Evolutionary conservation across 2,797 vertebrate genomes (phyloP).

Genomic region (Enteromius thamalakanensis): DNA sequence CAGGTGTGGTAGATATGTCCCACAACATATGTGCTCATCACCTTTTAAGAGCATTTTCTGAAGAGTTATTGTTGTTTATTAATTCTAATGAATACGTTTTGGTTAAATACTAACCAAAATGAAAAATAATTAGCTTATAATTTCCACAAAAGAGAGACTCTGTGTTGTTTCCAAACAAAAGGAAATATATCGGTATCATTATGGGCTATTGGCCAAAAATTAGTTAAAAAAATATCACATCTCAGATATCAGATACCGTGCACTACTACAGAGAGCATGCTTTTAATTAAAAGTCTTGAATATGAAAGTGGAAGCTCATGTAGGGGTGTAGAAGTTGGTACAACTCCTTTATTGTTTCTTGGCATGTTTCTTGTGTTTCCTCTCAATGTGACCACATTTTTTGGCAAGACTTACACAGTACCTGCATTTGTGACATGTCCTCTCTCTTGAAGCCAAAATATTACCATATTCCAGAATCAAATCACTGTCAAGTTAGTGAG

Average conservation of each 20-base stretch:
- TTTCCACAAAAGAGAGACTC: too few species aligned
- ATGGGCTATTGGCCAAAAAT: too few species aligned
- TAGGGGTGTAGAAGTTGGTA: not conserved
- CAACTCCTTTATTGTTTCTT: not conserved
- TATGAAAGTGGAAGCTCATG: conserved; percentile 20
- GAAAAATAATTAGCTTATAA: too few species aligned
- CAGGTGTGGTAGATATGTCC: too few species aligned
- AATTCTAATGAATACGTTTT: too few species aligned
- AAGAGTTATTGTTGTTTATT: not conserved
- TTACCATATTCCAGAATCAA: not conserved
- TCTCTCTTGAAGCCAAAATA: not conserved
- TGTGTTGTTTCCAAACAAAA: too few species aligned
- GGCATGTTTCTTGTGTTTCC: not conserved
- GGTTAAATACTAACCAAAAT: too few species aligned
- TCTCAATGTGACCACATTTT: not conserved
- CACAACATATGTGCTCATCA: not conserved
- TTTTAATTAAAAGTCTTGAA: conserved; percentile 14
- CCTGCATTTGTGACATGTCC: not conserved
- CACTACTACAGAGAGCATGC: not conserved
- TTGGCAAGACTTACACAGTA: not conserved
- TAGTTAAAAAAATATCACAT: too few species aligned
- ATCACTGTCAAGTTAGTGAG: too few species aligned
- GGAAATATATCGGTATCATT: too few species aligned
- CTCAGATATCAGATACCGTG: too few species aligned
- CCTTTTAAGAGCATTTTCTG: conserved; percentile 1